Evolutionary conservation across 2,888 invertebrate species (phyloP).

Genomic region (Urechis unicinctus): DNA sequence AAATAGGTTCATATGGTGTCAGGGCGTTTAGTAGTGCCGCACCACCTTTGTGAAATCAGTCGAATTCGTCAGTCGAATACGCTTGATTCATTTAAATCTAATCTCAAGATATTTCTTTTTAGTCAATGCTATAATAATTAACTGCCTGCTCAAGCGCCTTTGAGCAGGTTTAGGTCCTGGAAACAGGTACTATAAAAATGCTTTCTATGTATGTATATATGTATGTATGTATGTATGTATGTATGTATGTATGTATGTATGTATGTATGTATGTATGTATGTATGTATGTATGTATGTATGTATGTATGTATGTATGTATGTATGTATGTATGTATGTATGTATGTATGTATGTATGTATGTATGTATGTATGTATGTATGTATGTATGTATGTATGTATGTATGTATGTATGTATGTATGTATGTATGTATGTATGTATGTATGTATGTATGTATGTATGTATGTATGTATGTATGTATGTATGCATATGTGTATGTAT

Average conservation of each 20-base stretch:
- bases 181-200: no score
- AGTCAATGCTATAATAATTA: no score
- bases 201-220: no score
- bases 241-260: slow-evolving; percentile 7
- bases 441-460: slow-evolving; percentile 1
- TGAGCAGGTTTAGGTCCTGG: no score
- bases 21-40: no score
- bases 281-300: slow-evolving; percentile 1
- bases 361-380: slow-evolving; percentile 1
- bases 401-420: no score
- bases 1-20: no score
- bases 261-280: slow-evolving; percentile 6
- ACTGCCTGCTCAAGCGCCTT: no score
- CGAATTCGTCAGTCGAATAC: no score
- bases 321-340: slow-evolving; percentile 4
- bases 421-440: not conserved
- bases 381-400: slow-evolving; percentile 4
- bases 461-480: not conserved
- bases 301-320: not conserved
- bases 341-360: slow-evolving; percentile 3
- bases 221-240: slow-evolving; percentile 6
- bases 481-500: not conserved
- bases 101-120: no score
- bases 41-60: no score
- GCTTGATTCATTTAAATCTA: no score